phyloP scores from a whole-genome alignment of 2,113 vertebrate genomes.

The Chaetorhynchus papuensis region DNA sequence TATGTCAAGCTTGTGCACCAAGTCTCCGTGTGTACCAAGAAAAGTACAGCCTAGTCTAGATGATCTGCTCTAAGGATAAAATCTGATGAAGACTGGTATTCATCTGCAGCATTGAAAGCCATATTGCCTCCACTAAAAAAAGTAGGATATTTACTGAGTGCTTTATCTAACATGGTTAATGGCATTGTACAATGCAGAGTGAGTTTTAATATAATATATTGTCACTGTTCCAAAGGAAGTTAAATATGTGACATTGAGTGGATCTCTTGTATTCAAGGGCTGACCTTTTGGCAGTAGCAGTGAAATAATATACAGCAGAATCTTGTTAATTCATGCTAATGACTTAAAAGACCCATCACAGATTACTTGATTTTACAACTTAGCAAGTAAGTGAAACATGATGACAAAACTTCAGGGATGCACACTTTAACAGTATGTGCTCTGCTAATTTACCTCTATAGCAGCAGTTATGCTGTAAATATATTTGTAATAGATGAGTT shows the following conservation, averaged over 20 bases:
- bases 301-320: slow-evolving; percentile 23
- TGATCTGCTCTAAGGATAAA: background rate
- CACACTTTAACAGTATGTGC: background rate
- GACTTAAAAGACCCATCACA: background rate
- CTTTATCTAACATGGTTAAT: background rate
- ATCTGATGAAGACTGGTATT: background rate
- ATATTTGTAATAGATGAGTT: background rate
- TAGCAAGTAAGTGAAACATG: slow-evolving; percentile 20
- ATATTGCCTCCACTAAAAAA: background rate
- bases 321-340: slow-evolving; percentile 52
- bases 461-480: background rate
- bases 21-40: background rate
- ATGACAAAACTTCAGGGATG: background rate
- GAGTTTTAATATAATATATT: background rate
- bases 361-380: slow-evolving; percentile 48
- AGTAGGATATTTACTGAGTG: background rate
- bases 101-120: background rate
- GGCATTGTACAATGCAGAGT: background rate
- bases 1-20: background rate
- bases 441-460: background rate
- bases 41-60: background rate
- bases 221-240: background rate
- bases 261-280: background rate
- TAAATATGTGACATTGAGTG: background rate
- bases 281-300: background rate